phyloP scores from a whole-genome alignment of 2,113 vertebrate genomes.

The Egretta garzetta region DNA sequence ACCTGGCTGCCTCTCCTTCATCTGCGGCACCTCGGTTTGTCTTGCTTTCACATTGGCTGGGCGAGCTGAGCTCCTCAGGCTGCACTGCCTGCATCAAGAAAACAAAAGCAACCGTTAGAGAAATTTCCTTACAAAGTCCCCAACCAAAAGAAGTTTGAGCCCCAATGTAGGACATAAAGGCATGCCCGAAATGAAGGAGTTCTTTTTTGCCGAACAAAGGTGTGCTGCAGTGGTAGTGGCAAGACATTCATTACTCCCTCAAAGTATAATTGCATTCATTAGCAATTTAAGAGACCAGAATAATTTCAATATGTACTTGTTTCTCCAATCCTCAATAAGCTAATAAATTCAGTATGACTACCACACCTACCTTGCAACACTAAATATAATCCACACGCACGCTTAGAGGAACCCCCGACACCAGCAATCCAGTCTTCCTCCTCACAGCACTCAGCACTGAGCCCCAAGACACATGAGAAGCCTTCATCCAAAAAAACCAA shows the following conservation, averaged over 20 bases:
- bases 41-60: slow-evolving; percentile 50
- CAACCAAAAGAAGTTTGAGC: background rate
- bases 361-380: background rate
- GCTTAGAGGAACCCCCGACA: background rate
- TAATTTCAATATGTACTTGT: background rate
- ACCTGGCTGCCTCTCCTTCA: slow-evolving; percentile 25
- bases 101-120: slow-evolving; percentile 62
- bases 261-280: background rate
- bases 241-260: background rate
- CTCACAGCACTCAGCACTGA: background rate
- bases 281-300: background rate
- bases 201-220: background rate
- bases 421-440: background rate
- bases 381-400: background rate
- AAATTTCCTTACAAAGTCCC: background rate
- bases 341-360: background rate
- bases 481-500: background rate
- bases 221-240: background rate
- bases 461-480: background rate
- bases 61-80: slow-evolving; percentile 70
- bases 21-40: slow-evolving; percentile 42
- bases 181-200: accelerated
- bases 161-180: background rate
- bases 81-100: slow-evolving; percentile 73
- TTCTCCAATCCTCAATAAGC: background rate